phyloP scores from a whole-genome alignment of 2,113 vertebrate species.

The Scolopax mira region DNA sequence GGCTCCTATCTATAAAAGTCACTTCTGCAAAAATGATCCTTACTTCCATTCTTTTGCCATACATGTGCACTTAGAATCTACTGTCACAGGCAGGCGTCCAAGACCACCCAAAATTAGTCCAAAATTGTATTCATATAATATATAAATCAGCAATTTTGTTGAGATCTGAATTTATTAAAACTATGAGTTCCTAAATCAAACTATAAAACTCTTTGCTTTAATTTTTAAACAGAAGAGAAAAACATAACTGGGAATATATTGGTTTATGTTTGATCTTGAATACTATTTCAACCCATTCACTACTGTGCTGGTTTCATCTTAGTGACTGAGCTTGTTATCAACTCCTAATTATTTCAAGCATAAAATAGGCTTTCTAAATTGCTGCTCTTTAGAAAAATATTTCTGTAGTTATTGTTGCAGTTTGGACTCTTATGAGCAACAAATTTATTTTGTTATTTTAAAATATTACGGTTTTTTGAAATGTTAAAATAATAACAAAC shows the following conservation, averaged over 20 bases:
- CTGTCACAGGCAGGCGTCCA: neutral
- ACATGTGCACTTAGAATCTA: neutral
- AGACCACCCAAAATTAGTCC: neutral
- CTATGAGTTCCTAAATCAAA: neutral
- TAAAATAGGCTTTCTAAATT: neutral
- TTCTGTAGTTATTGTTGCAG: neutral
- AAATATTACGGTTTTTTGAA: neutral
- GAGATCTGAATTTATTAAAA: neutral
- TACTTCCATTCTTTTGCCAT: neutral
- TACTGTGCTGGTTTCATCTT: neutral
- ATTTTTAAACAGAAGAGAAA: neutral
- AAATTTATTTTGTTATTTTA: neutral
- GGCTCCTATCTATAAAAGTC: neutral
- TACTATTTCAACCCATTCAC: neutral
- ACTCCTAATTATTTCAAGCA: neutral
- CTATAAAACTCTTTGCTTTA: neutral
- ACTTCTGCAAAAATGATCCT: neutral
- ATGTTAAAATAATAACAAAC: neutral
- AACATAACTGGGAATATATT: neutral
- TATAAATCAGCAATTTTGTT: neutral
- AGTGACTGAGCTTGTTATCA: neutral
- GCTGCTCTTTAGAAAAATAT: neutral
- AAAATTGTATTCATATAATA: neutral
- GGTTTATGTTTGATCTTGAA: neutral
- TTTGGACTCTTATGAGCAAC: neutral